These are phyloP conservation scores for Notocelia uddmanniana DNA, from an alignment of 2,888 invertebrate species.

Conservation along the genomic window DNA sequence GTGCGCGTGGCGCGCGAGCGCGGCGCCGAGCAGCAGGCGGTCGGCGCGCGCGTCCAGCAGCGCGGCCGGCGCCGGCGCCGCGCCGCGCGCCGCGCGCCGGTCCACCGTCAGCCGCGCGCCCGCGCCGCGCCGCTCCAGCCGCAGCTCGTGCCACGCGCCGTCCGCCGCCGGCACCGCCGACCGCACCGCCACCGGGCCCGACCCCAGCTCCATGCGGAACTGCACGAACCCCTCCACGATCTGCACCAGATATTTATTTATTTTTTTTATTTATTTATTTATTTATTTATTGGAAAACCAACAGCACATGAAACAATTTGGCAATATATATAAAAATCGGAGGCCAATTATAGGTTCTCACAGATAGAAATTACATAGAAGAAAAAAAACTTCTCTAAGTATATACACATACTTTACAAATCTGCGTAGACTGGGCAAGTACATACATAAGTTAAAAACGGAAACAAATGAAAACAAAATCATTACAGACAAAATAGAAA, in stretches of 20 bases:
- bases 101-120: slow-evolving; percentile 92
- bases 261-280: too few relatives aligned
- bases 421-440: too few relatives aligned
- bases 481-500: too few relatives aligned
- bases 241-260: neutral
- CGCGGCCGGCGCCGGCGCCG: slow-evolving; percentile 88
- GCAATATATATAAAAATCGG: too few relatives aligned
- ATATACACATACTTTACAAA: too few relatives aligned
- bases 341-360: too few relatives aligned
- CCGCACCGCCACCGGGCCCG: slow-evolving; percentile 94
- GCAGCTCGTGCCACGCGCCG: slow-evolving; percentile 90
- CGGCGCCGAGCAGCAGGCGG: slow-evolving; percentile 94
- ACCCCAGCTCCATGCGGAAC: slow-evolving; percentile 96
- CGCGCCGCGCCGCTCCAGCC: slow-evolving; percentile 93
- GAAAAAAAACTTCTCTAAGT: too few relatives aligned
- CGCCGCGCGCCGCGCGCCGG: slow-evolving; percentile 91
- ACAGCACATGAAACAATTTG: too few relatives aligned
- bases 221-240: slow-evolving; percentile 93
- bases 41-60: slow-evolving; percentile 94
- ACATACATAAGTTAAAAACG: too few relatives aligned
- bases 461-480: too few relatives aligned
- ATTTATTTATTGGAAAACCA: too few relatives aligned
- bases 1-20: slow-evolving; percentile 91
- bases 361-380: too few relatives aligned
- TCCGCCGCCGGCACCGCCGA: slow-evolving; percentile 84